Evolutionary conservation across 2,113 vertebrate genomes (phyloP), one percentile per base, ranked within the genome.

Genomic region (Panthera leo): DNA sequence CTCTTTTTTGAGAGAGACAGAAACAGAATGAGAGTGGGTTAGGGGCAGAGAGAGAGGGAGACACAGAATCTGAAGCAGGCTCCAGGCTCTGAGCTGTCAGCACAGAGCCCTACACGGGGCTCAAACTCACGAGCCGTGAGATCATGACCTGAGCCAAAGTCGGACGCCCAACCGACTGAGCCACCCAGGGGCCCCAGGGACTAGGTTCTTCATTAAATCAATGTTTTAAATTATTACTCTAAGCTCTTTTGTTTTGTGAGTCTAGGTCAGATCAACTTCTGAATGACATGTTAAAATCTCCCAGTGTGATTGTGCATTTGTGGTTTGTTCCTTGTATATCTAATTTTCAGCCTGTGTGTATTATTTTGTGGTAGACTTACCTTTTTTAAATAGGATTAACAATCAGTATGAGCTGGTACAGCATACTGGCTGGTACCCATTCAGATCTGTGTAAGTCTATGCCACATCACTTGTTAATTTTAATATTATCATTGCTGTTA

Each of bases 331-430:
- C 61, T 42, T 53, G 42, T 61, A 2, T 80, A 21, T 82, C 42
- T 92, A 53, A 51, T 83, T 92, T 61, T 83, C 67, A 36, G 36
- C 16, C 31, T 89, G 21, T 58, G 31, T 92, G 6, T 70, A 45
- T 80, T 51, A 82, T 95, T 95, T 87, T 88, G 84, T 55, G 92
- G n/a, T 55, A 73, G 53, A 61, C 34, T 79, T 70, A 63, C 42
- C 39, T 91, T 86, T 65, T 48, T 29, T 65, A 92, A 87, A 65
- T 53, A 55, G 76, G 36, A 83, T 36, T 88, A 67, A 36, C 27
- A 78, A 25, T 45, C 31, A 92, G 12, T 83, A 83, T 73, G 42
- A 83, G 55, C 51, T 75, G 34, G 27, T 67, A 55, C 14, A 75
- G 45, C 67, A 53, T 80, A 45, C 76, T 83, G 76, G 19, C 27